phyloP scores from a whole-genome alignment of 2,113 vertebrate genomes.

The Nipponia nippon region DNA sequence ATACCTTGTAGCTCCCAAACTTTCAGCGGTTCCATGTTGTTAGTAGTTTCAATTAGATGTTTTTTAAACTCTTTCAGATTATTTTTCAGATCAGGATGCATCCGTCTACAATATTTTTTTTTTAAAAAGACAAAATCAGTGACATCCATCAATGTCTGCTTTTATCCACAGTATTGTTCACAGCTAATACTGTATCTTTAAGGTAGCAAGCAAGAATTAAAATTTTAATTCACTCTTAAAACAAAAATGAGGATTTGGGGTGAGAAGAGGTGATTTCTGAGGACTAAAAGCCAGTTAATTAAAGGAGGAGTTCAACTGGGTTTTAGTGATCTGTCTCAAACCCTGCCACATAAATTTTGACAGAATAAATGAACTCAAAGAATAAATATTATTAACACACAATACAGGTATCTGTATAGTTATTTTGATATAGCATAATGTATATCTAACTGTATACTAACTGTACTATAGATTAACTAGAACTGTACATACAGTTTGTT shows the following conservation, averaged over 20 bases:
- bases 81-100: conserved; percentile 83
- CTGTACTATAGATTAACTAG: not conserved
- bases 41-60: conserved; percentile 87
- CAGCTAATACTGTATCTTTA: not conserved
- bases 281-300: not conserved
- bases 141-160: not conserved
- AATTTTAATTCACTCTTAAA: not conserved
- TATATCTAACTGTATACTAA: not conserved
- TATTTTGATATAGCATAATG: not conserved
- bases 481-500: not conserved
- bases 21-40: conserved; percentile 89
- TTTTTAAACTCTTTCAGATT: conserved; percentile 84
- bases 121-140: not conserved
- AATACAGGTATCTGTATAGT: not conserved
- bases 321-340: not conserved
- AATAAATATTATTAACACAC: not conserved
- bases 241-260: not conserved
- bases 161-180: not conserved
- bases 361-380: not conserved
- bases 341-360: not conserved
- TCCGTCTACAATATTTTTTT: conserved; percentile 71
- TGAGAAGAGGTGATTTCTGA: not conserved
- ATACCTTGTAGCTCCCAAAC: conserved; percentile 97
- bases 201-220: not conserved
- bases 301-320: not conserved